Percentiles rank a stretch among this genome's conserved stretches.
Evolutionary conservation across 1,140 invertebrate genomes (phyloP).

Genomic region (Tetragnatha versicolor): DNA sequence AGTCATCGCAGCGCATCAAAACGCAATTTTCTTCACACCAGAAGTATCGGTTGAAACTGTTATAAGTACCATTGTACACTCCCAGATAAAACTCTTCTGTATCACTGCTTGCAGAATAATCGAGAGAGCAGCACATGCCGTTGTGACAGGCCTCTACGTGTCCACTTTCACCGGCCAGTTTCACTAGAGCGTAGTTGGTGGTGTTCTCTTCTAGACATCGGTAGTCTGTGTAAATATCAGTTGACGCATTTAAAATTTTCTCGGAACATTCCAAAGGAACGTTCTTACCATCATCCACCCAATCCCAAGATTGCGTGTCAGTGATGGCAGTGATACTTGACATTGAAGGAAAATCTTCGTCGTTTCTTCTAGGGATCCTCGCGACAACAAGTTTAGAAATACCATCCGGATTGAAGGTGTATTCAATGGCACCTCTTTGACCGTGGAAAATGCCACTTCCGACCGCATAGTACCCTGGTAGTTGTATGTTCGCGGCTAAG

Average conservation of each 20-base stretch:
- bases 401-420: constrained; percentile 41
- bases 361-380: neutral
- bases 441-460: constrained; percentile 57
- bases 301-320: neutral
- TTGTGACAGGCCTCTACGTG: constrained; percentile 23
- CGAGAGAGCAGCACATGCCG: constrained; percentile 50
- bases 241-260: neutral
- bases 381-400: constrained; percentile 34
- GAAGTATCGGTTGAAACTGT: neutral
- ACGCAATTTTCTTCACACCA: constrained; percentile 23
- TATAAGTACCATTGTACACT: constrained; percentile 17
- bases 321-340: constrained; percentile 1
- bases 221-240: neutral
- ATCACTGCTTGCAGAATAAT: constrained; percentile 6
- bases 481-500: constrained; percentile 69
- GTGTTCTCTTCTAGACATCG: constrained; percentile 26
- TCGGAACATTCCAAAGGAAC: constrained; percentile 8
- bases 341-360: neutral
- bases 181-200: constrained; percentile 14
- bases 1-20: neutral
- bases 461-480: constrained; percentile 57
- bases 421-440: neutral
- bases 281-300: neutral
- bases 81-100: constrained; percentile 8
- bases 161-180: neutral